These are phyloP conservation scores for Butastur rufipennis DNA, from an alignment of 2,113 vertebrate species.

Conservation along the genomic window DNA sequence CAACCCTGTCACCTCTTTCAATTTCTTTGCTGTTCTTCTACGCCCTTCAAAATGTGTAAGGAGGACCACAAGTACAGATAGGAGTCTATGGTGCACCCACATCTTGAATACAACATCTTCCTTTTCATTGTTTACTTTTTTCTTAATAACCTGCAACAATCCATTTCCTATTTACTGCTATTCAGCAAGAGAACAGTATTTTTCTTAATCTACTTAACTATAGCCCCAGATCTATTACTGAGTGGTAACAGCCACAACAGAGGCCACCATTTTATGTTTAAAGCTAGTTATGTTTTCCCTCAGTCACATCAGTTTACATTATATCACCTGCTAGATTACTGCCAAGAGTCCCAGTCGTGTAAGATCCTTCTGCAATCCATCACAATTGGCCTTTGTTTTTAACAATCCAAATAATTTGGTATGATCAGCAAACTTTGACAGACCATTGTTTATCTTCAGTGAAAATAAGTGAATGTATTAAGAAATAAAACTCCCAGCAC, in stretches of 20 bases:
- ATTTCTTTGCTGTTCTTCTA: not conserved
- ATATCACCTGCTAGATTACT: not conserved
- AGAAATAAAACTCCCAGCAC: not conserved
- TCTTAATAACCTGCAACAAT: not conserved
- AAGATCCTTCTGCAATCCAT: constrained; percentile 24
- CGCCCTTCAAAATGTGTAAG: not conserved
- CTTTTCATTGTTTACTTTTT: not conserved
- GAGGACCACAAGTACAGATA: not conserved
- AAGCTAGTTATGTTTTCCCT: not conserved
- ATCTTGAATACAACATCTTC: not conserved
- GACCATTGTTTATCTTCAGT: not conserved
- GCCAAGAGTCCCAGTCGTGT: not conserved
- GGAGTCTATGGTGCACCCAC: not conserved
- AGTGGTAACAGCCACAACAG: not conserved
- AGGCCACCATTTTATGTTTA: not conserved
- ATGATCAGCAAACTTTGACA: not conserved
- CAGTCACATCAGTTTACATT: not conserved
- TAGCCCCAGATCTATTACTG: not conserved
- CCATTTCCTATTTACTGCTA: not conserved
- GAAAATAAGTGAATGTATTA: not conserved
- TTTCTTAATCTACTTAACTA: not conserved
- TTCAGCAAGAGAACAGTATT: not conserved
- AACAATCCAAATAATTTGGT: not conserved
- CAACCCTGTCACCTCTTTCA: not conserved
- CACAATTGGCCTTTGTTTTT: constrained; percentile 12